Evolutionary conservation across 2,113 vertebrate genomes (phyloP), one percentile per base, ranked within the genome.

Genomic region (Oncorhynchus tshawytscha): DNA sequence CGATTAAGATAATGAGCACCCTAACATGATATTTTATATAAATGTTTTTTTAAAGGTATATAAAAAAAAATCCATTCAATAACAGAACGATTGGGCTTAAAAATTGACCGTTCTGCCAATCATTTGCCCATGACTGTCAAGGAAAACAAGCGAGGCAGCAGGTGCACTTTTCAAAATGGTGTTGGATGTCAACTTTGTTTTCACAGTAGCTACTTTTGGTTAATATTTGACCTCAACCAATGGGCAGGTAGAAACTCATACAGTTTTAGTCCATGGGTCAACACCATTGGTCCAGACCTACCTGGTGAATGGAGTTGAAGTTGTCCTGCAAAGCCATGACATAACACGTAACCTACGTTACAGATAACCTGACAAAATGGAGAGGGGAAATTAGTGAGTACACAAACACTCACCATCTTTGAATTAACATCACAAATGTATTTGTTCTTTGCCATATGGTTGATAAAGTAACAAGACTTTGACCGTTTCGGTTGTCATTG

Each of bases 321-420:
- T 22, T 48, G 60, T 15, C 13, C 60, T 62, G 39, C 45, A 29
- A 6, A 45, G 5, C 27, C 27, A 72, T 60, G n/a, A 15, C 20
- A 48, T 31, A 54, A 66, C 16, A 22, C 2, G 29, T 65, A 2
- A 16, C 80, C 27, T 80, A 12, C 24, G 81, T 76, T 72, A 18
- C 82, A 92, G 89, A 34, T 49, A 5, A 59, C 59, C 75, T 5
- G 27, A 22, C 73, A 88, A 83, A 57, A 94, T 94, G 93, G 92
- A 94, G 34, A 80, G 81, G 24, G 84, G 83, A 70, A 73, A 88
- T 74, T 88, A 87, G 93, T 94, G 82, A 91, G 93, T 93, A 81
- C 27, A 18, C 3, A 2, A 22, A 8, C 5, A 18, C 22, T 9
- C n/a, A 27, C 1, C 22, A 18, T 22, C 0, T 48, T 62, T n/a